Conservation (phyloP, 2,888 invertebrate genomes). For the Mythimna pallens region DNA sequence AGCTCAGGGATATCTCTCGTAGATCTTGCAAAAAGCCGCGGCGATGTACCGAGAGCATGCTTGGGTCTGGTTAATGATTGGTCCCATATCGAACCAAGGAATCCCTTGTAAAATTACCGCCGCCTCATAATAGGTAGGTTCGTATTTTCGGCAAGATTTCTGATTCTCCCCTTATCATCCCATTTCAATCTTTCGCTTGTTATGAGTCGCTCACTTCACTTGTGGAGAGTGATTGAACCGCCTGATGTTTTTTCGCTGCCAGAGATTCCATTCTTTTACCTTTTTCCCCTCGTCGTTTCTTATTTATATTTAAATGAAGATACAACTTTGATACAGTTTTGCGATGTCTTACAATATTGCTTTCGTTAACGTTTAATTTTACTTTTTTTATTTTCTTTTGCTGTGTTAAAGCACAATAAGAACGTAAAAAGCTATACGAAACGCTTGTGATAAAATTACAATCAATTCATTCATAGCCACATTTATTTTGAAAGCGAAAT, state of each 20-base stretch:
- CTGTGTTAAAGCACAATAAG: background rate
- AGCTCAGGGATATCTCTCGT: conserved; percentile 79
- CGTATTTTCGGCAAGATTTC: conserved; percentile 89
- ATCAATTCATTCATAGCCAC: background rate
- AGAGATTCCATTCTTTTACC: conserved; percentile 73
- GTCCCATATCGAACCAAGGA: conserved; percentile 86
- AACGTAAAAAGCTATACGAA: background rate
- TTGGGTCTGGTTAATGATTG: conserved; percentile 84
- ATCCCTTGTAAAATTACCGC: conserved; percentile 89
- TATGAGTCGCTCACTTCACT: conserved; percentile 84
- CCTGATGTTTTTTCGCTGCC: conserved; percentile 78
- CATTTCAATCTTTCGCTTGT: conserved; percentile 89
- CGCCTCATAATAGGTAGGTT: conserved; percentile 84
- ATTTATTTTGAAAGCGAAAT: background rate
- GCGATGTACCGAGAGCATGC: conserved; percentile 76
- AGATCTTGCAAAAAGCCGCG: conserved; percentile 83
- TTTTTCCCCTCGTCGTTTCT: conserved; percentile 70
- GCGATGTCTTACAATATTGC: conserved; percentile 49
- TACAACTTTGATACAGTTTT: conserved; percentile 68
- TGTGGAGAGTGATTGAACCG: conserved; percentile 80
- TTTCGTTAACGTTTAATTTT: conserved; percentile 44
- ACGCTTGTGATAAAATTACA: background rate
- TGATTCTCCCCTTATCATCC: conserved; percentile 86
- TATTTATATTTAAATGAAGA: conserved; percentile 78
- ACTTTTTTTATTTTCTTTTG: conserved; percentile 14